Base-by-base conservation (phyloP, 2,797 vertebrate species). In the Chiloscyllium punctatum region DNA sequence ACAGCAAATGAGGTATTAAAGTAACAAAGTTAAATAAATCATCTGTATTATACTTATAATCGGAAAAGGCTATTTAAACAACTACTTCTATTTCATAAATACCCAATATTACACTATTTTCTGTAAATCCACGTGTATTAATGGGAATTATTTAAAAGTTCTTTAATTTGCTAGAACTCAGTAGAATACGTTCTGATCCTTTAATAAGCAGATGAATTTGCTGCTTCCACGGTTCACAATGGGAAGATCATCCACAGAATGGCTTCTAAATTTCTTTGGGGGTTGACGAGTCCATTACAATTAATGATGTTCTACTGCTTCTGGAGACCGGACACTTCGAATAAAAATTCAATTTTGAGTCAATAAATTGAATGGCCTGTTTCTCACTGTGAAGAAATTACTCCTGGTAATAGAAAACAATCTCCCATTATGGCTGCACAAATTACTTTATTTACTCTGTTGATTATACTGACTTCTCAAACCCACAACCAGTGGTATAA, bases 311-410 rank as follows among this genome's bases (percentile, higher is more conserved):
- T 37, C n/a, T 8, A 66, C 16, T 66, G 88, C 88, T n/a, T 91
- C 88, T 37, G 88, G 57, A 91, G 18, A 66, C 57, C 15, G n/a
- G 57, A 30, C 57, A 91, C 18, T n/a, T 91, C 37, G 42, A 84
- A 25, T 48, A 84, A 84, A 84, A 42, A 48, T 84, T 84, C 37
- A 48, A 84, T 84, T 48, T 84, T 21, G 18, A 84, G 18, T 84
- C 82, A 84, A 84, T 84, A 84, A 84, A 84, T 48, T 84, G 82
- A 84, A 48, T 84, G 57, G 42, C 82, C 82, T 84, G 82, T 84
- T 13, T 48, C 82, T 25, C 82, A 48, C 82, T 84, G 37, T 4
- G 21, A 42, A 25, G 82, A 23, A 84, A 84, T 84, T 84, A 84
- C 82, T 48, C 82, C 18, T 84, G 42, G 48, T 84, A 84, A 84